Evolutionary conservation across 2,888 invertebrate genomes (phyloP).

Genomic region (Schizaphis graminum): DNA sequence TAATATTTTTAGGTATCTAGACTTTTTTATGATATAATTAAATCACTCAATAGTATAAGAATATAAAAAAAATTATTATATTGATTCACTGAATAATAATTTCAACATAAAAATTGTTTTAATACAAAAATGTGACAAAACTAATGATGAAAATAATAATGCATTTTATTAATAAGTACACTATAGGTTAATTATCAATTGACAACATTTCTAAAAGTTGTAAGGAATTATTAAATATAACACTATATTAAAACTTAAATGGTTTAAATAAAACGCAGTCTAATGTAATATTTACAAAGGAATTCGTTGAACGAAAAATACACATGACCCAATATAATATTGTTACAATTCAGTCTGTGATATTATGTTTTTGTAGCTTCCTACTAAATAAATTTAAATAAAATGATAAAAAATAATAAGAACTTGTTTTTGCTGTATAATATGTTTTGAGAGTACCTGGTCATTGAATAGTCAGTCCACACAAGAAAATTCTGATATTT

Average conservation of each 20-base stretch:
- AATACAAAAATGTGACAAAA: background rate
- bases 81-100: background rate
- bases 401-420: background rate
- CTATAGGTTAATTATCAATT: background rate
- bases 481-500: background rate
- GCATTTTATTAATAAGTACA: background rate
- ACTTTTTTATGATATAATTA: background rate
- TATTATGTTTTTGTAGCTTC: background rate
- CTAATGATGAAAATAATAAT: background rate
- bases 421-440: background rate
- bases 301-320: background rate
- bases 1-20: background rate
- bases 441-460: too few relatives aligned
- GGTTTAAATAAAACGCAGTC: background rate
- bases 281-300: background rate
- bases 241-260: background rate
- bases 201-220: background rate
- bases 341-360: background rate
- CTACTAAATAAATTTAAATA: background rate
- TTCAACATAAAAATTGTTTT: background rate
- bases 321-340: background rate
- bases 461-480: background rate
- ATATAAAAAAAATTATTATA: background rate
- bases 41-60: background rate
- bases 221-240: background rate